Conservation (phyloP, 2,797 vertebrate genomes). For the Eutrigla gurnardus region DNA sequence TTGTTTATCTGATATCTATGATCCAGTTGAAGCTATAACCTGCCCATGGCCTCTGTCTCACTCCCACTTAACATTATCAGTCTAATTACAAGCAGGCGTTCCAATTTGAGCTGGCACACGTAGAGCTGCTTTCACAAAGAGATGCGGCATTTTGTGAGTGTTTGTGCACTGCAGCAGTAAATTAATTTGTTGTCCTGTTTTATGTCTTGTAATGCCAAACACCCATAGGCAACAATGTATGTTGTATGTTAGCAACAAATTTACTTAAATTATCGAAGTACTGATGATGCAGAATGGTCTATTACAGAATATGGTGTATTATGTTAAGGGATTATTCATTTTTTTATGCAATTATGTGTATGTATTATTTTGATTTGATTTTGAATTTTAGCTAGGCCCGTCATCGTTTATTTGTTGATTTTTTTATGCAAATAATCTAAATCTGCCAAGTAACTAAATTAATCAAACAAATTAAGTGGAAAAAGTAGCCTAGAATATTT, state of each 20-base stretch:
- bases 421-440: background rate
- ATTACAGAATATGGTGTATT: background rate
- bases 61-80: conserved; percentile 63
- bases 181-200: conserved; percentile 33
- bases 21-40: conserved; percentile 26
- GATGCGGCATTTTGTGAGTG: conserved; percentile 70
- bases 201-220: conserved; percentile 4
- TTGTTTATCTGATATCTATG: conserved; percentile 22
- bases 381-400: background rate
- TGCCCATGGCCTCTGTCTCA: conserved; percentile 31
- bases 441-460: background rate
- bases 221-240: background rate
- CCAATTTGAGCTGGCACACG: conserved; percentile 45
- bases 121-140: conserved; percentile 63
- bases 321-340: background rate
- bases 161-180: conserved; percentile 43
- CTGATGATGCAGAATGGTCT: background rate
- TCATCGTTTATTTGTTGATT: background rate
- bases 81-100: conserved; percentile 72
- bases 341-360: background rate
- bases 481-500: background rate
- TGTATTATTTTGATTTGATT: too few relatives aligned
- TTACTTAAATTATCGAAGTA: background rate
- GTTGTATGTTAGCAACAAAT: background rate
- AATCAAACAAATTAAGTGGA: background rate